Base-by-base conservation (phyloP, 2,888 invertebrate genomes). In the Rotaria socialis region DNA sequence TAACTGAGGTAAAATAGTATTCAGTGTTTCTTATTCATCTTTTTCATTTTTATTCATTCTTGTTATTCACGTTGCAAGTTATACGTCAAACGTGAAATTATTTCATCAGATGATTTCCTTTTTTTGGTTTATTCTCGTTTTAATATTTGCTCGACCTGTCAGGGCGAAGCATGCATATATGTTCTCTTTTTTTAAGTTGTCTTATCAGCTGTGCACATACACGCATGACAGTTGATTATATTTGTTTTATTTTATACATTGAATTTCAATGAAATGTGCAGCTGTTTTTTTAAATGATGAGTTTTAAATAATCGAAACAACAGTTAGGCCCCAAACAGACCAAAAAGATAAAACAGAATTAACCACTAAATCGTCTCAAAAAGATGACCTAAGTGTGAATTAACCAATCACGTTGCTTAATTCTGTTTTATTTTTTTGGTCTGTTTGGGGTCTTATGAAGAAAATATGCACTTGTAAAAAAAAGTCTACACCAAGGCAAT, bases 191-290 rank as follows among this genome's bases (percentile, higher is more conserved):
- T 0, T 35, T 14, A 67, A 6, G 35, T 35, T 67, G 27, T 16
- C 67, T 67, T 67, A 67, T 67, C 67, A 67, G 67, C 67, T 67
- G 67, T 67, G 27, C 27, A 67, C 67, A 35, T 67, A 14, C 27
- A 67, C 67, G 16, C 67, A 67, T 67, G 35, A 67, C 35, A 67
- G 67, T 27, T 14, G 27, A 27, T 27, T 35, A 27, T 67, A 8
- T 27, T 27, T 35, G 35, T 35, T 67, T 35, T 67, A 14, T 27
- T 35, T 67, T 35, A 35, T 27, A 67, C 35, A 35, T 35, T 35
- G 35, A 35, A 35, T 35, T 27, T 67, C n/a, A 3, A 11, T 52
- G 27, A 14, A 35, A 27, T 35, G 35, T 67, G 35, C 67, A 35
- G 35, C 35, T 67, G 35, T 35, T 67, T 67, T 8, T 10, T 14